Conservation (phyloP, 1,140 invertebrate species). For the Apis laboriosa region DNA sequence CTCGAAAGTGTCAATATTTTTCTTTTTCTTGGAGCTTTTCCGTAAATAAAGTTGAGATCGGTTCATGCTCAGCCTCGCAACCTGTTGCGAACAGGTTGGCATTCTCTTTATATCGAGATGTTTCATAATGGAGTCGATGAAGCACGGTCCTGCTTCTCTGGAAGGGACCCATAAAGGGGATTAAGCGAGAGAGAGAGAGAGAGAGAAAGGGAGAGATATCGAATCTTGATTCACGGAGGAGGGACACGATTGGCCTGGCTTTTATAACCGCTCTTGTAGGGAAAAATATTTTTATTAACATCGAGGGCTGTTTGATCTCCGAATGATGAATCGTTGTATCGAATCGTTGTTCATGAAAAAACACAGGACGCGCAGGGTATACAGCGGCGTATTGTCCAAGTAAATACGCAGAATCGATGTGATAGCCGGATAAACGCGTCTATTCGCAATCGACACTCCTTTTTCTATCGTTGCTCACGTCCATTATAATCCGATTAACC, state of each 20-base stretch:
- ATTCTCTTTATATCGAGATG: constrained; percentile 27
- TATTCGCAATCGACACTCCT: background rate
- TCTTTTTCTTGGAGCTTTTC: background rate
- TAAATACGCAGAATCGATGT: background rate
- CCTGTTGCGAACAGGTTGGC: constrained; percentile 40
- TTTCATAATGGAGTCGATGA: constrained; percentile 56
- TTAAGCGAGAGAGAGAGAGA: background rate
- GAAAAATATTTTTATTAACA: background rate
- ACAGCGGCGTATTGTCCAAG: background rate
- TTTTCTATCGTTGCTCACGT: background rate
- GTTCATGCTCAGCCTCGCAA: background rate
- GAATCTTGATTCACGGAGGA: constrained; percentile 45
- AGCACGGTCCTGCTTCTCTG: constrained; percentile 2
- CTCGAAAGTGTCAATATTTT: background rate
- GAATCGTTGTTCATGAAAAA: background rate
- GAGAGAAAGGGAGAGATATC: constrained; percentile 23
- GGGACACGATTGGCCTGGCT: background rate
- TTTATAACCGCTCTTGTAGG: background rate
- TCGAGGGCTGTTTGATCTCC: background rate
- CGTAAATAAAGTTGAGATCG: background rate
- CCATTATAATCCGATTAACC: background rate
- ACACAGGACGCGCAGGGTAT: background rate
- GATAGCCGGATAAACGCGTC: background rate
- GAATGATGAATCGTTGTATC: background rate
- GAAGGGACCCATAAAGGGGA: constrained; percentile 16